phyloP scores from a whole-genome alignment of 2,113 vertebrate species.

The Leptobrachium ailaonicum region DNA sequence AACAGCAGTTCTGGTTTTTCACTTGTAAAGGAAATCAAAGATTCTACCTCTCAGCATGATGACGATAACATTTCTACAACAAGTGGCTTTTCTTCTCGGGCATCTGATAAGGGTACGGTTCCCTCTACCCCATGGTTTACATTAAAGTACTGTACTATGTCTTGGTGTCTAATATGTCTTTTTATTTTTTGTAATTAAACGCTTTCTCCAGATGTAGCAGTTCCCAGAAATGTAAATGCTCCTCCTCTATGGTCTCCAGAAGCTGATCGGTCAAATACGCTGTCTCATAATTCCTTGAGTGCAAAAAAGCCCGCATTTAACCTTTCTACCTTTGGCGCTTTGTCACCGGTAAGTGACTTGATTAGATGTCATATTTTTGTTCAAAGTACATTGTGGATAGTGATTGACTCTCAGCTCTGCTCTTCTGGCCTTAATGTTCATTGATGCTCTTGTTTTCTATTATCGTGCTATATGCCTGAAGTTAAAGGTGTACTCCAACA shows the following conservation, averaged over 20 bases:
- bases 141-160: neutral
- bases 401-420: too few species aligned
- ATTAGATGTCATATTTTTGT: too few species aligned
- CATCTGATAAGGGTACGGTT: constrained; percentile 92
- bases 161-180: neutral
- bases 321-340: constrained; percentile 88
- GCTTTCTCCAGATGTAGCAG: constrained; percentile 77
- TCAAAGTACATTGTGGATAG: too few species aligned
- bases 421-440: too few species aligned
- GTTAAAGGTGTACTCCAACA: too few species aligned
- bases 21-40: constrained; percentile 96
- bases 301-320: constrained; percentile 94
- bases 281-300: constrained; percentile 77
- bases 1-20: constrained; percentile 81
- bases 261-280: constrained; percentile 78
- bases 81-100: constrained; percentile 96
- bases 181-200: constrained; percentile 47
- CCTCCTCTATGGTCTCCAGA: constrained; percentile 90
- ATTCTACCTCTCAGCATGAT: constrained; percentile 95
- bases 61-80: constrained; percentile 99
- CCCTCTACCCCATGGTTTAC: neutral
- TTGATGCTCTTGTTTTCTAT: too few species aligned
- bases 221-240: constrained; percentile 81
- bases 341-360: constrained; percentile 82
- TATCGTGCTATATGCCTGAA: too few species aligned